Percentiles rank a stretch among this genome's conserved stretches.
phyloP scores from a whole-genome alignment of 2,888 invertebrate species.

The Conus canariensis region DNA sequence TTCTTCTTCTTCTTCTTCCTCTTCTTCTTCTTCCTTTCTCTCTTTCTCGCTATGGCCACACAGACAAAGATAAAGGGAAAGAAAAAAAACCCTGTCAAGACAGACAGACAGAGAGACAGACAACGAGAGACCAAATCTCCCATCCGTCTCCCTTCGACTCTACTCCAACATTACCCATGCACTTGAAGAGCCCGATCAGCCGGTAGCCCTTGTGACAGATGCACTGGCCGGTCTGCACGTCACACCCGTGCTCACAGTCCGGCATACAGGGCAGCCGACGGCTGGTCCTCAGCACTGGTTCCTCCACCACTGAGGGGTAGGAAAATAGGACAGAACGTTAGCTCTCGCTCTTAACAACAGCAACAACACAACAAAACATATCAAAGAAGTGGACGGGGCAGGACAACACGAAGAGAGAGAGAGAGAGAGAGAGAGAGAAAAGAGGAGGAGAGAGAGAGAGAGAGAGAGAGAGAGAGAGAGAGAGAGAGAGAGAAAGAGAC shows the following conservation, averaged over 20 bases:
- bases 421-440: too few relatives aligned
- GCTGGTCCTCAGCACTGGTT: slow-evolving; percentile 57
- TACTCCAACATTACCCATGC: slow-evolving; percentile 31
- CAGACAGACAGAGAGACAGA: too few relatives aligned
- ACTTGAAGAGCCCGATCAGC: slow-evolving; percentile 45
- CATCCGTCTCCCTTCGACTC: neutral
- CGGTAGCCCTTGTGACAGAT: slow-evolving; percentile 70
- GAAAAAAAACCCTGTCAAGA: too few relatives aligned
- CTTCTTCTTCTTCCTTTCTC: too few relatives aligned
- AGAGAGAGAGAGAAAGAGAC: too few relatives aligned
- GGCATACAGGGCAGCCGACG: slow-evolving; percentile 56
- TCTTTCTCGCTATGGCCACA: too few relatives aligned
- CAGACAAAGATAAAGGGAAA: too few relatives aligned
- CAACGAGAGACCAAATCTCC: neutral
- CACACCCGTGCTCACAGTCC: slow-evolving; percentile 69
- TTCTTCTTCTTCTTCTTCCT: too few relatives aligned
- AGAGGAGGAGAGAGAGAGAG: too few relatives aligned
- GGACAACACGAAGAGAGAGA: too few relatives aligned
- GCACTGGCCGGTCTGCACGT: slow-evolving; percentile 67
- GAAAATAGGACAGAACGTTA: too few relatives aligned
- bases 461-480: too few relatives aligned
- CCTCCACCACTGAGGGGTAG: slow-evolving; percentile 55
- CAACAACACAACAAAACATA: neutral
- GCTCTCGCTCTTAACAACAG: neutral
- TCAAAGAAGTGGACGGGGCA: neutral